Percentiles rank a stretch among this genome's conserved stretches.
These are phyloP conservation scores for Lacanobia oleracea DNA, from an alignment of 2,888 invertebrate genomes.

Conservation along the genomic window DNA sequence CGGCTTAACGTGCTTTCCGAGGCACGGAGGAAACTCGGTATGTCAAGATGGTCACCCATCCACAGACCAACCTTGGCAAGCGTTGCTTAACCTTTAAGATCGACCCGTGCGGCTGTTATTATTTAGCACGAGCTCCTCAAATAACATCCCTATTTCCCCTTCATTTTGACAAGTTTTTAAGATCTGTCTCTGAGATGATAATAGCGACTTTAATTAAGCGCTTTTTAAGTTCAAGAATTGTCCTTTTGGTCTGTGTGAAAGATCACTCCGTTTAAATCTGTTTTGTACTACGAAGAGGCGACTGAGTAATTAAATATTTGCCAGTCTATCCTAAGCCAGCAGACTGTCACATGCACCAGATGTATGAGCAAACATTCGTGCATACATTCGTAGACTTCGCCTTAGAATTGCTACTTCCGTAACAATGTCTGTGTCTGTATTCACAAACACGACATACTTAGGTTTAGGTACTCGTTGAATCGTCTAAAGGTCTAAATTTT, in stretches of 20 bases:
- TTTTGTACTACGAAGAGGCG: neutral
- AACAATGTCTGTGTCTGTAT: neutral
- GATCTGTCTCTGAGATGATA: no score
- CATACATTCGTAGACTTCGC: slow-evolving; percentile 7
- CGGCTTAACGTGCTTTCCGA: no score
- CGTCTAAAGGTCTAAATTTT: neutral
- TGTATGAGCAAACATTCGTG: slow-evolving; percentile 6
- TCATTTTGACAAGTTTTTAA: no score
- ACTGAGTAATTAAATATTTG: slow-evolving; percentile 4
- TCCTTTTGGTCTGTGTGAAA: neutral
- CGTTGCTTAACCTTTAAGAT: no score
- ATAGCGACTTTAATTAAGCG: no score
- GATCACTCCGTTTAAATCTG: neutral
- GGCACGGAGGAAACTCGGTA: no score
- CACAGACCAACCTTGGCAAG: no score
- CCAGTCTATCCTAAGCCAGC: neutral
- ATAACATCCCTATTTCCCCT: no score
- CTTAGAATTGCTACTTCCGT: slow-evolving; percentile 15
- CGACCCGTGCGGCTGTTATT: no score
- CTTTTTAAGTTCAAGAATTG: no score
- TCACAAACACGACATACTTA: neutral
- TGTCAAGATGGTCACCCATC: no score
- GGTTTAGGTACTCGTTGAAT: neutral
- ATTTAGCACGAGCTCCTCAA: no score
- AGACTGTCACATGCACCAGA: neutral